Evolutionary conservation across 2,113 vertebrate species (phyloP), one percentile per base, ranked within the genome.

Genomic region (Oenanthe melanoleuca): DNA sequence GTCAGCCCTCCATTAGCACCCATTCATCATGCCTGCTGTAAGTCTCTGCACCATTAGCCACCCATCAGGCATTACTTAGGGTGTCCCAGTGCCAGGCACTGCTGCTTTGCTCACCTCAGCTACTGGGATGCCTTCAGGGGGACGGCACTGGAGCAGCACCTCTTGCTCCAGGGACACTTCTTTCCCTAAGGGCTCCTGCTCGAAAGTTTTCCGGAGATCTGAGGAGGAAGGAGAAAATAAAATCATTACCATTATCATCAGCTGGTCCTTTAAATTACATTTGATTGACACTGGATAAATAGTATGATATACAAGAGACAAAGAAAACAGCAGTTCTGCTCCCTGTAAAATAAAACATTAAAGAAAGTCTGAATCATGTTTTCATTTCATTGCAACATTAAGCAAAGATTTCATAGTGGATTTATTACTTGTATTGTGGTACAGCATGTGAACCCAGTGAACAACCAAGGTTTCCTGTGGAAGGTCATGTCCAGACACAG

Each of bases 151-250:
- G 31, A 99, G 97, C 80, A 99, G 97, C 70, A 99, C 99, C 94
- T 99, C 99, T 97, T 99, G 99, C 81, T 99, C 99, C 97, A 99
- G 96, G 50, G 98, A 99, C 5, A 99, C 99, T 97, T 99, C 99
- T 87, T 99, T 99, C 59, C 99, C 99, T 86, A 99, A 88, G 8
- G 99, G 99, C 80, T 99, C 99, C 95, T 99, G 99, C 82, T 99
- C 99, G 23, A 99, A 99, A 25, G 98, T 98, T 94, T 99, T 99
- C 94, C 98, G 98, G 55, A 99, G 97, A 97, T 99, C 99, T 99
- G 92, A 12, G 83, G 79, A 82, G 85, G 13, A 11, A 83, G 42
- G 55, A 70, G 56, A 18, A 90, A 75, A 57, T 28, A 67, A 57
- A 63, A 45, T 15, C 37, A 69, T 77, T 24, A 83, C 8, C 22